Conservation (phyloP, 2,888 invertebrate species). For the Linyphia triangularis region DNA sequence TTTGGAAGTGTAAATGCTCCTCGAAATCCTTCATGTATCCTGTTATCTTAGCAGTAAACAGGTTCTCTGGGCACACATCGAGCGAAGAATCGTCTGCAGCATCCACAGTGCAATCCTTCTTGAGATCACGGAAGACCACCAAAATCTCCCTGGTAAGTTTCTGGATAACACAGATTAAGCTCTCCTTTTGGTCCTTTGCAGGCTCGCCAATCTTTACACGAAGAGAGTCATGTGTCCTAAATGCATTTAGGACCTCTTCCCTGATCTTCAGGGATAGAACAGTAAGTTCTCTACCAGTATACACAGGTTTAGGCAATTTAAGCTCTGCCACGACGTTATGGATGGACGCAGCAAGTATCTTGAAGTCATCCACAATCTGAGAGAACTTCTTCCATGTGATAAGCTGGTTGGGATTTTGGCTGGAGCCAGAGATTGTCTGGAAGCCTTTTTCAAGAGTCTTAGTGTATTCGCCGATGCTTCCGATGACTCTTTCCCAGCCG, state of each 20-base stretch:
- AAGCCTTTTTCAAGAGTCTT: neutral
- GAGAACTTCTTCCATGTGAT: slow-evolving; percentile 21
- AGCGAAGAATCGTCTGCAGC: neutral
- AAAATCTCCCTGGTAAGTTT: slow-evolving; percentile 44
- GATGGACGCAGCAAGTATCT: neutral
- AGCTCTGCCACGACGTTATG: neutral
- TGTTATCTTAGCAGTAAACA: slow-evolving; percentile 44
- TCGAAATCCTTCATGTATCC: slow-evolving; percentile 16
- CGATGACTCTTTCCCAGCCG: neutral
- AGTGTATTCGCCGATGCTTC: neutral
- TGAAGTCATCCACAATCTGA: neutral
- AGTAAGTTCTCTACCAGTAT: neutral
- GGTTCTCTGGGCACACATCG: slow-evolving; percentile 18
- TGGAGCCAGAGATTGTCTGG: neutral
- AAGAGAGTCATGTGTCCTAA: neutral
- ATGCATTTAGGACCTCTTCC: neutral
- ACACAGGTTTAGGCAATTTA: neutral
- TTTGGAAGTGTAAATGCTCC: slow-evolving; percentile 15
- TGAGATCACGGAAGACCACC: slow-evolving; percentile 38
- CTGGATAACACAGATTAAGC: neutral
- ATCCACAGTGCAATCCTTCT: neutral
- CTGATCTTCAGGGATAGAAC: neutral
- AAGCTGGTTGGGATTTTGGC: neutral
- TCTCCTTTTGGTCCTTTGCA: neutral
- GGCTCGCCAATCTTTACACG: neutral